These are phyloP conservation scores for Genyomyrus donnyi DNA, from an alignment of 2,113 vertebrate genomes.

Conservation along the genomic window DNA sequence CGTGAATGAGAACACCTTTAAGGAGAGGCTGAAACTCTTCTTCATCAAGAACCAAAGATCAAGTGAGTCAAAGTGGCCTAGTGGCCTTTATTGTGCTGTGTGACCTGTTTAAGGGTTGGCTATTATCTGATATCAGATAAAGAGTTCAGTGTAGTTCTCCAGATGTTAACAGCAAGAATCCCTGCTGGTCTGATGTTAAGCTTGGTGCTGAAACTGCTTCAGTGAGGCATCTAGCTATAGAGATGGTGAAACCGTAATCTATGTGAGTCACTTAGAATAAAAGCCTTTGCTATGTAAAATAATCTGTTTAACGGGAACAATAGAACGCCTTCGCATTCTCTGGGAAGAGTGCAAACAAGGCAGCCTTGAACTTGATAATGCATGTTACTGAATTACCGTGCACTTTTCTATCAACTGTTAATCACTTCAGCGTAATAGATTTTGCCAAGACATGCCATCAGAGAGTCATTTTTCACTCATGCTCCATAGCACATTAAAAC, in stretches of 20 bases:
- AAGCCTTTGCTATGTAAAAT: background rate
- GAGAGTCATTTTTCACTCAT: background rate
- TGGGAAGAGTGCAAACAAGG: background rate
- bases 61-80: conserved; percentile 70
- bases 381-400: background rate
- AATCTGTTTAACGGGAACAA: background rate
- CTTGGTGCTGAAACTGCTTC: background rate
- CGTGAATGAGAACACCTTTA: conserved; percentile 97
- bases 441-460: background rate
- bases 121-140: background rate
- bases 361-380: background rate
- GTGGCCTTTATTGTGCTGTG: background rate
- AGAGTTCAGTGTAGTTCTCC: background rate
- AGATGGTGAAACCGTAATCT: background rate
- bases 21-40: conserved; percentile 95
- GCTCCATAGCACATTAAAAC: background rate
- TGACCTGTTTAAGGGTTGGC: background rate
- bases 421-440: background rate
- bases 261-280: background rate
- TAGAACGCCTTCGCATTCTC: background rate
- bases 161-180: background rate
- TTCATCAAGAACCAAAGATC: conserved; percentile 99
- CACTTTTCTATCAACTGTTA: background rate
- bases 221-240: background rate
- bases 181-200: background rate